Conservation (phyloP, 2,113 vertebrate species). For the Sorex fumeus region DNA sequence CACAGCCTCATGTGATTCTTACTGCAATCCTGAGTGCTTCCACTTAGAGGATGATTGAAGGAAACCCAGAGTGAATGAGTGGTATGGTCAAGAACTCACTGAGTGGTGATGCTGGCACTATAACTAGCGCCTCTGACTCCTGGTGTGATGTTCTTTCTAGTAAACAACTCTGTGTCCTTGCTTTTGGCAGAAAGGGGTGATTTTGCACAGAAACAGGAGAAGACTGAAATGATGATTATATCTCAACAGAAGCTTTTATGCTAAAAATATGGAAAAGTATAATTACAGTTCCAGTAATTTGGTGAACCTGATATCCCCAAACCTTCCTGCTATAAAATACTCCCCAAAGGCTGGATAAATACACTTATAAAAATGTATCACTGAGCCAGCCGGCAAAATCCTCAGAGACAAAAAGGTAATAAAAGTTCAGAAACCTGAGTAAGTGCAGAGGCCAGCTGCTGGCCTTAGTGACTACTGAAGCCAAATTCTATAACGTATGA, state of each 20-base stretch:
- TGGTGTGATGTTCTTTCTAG: constrained; percentile 12
- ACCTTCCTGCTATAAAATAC: constrained; percentile 26
- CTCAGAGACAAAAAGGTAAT: constrained; percentile 53
- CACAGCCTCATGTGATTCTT: constrained; percentile 53
- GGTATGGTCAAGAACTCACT: constrained; percentile 35
- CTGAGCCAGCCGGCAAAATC: constrained; percentile 18
- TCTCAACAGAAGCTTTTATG: constrained; percentile 43
- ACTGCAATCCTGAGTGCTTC: constrained; percentile 55
- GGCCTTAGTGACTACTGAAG: no score
- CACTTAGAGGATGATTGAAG: constrained; percentile 30
- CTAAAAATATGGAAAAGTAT: constrained; percentile 46
- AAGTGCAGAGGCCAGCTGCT: constrained; percentile 13
- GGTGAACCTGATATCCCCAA: constrained; percentile 38
- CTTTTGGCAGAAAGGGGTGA: neutral
- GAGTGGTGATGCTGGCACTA: neutral
- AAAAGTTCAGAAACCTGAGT: constrained; percentile 48
- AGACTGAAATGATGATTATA: neutral
- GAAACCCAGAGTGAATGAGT: constrained; percentile 28
- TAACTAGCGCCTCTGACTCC: neutral
- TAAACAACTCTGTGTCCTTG: neutral
- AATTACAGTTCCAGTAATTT: constrained; percentile 50
- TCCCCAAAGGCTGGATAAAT: constrained; percentile 41
- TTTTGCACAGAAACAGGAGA: constrained; percentile 26
- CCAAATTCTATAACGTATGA: constrained; percentile 19
- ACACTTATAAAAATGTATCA: neutral